phyloP scores from a whole-genome alignment of 2,888 invertebrate species.

The Neoaliturus tenellus region DNA sequence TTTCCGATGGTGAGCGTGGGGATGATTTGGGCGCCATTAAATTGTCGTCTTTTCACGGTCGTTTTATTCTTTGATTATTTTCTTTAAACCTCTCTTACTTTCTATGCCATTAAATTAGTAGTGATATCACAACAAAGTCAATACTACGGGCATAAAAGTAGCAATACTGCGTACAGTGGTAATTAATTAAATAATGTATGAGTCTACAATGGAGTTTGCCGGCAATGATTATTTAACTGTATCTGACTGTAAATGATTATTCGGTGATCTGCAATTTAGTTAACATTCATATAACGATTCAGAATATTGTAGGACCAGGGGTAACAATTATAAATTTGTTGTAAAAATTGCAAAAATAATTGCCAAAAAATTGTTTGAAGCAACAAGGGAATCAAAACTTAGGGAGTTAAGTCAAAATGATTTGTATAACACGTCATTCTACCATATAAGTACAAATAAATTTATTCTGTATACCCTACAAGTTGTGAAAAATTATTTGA shows the following conservation, averaged over 20 bases:
- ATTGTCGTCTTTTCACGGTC: not conserved
- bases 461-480: too few species aligned
- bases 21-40: not conserved
- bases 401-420: too few species aligned
- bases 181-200: constrained; percentile 33
- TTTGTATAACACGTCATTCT: too few species aligned
- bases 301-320: too few species aligned
- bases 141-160: constrained; percentile 4
- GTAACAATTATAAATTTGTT: too few species aligned
- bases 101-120: not conserved
- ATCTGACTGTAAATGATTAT: not conserved
- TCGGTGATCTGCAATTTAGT: not conserved
- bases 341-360: too few species aligned
- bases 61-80: not conserved
- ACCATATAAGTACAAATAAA: too few species aligned
- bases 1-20: not conserved
- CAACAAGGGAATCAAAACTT: too few species aligned
- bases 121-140: not conserved
- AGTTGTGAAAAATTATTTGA: too few species aligned
- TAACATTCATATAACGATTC: too few species aligned
- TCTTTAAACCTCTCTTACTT: not conserved
- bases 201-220: not conserved
- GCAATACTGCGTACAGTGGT: not conserved
- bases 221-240: constrained; percentile 15
- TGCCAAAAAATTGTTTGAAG: too few species aligned